Base-by-base conservation (phyloP, 2,888 invertebrate species). In the Horisme vitalbata region DNA sequence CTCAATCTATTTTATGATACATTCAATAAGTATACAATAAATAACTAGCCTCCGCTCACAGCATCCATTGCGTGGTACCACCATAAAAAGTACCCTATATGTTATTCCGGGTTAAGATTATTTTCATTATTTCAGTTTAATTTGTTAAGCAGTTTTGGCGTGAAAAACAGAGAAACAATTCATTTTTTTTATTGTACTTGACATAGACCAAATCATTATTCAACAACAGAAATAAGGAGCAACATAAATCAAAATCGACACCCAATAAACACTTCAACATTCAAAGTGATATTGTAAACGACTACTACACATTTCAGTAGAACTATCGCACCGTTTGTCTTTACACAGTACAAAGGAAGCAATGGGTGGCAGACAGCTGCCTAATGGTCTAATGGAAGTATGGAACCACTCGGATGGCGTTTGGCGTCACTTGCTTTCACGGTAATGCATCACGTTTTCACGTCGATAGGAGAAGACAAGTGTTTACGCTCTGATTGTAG, bases 261-360 rank as follows among this genome's bases (percentile, higher is more conserved):
- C 23, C 13, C 24, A 24, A 23, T 34, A 31, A 31, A 31, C 15
- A 31, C 15, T 15, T 31, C 11, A 5, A 11, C 26, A 4, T 11
- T 26, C 6, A 11, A 26, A 23, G 11, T 6, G 49, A 62, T 59
- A 55, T 55, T 45, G 47, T 41, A 64, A 68, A 67, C 59, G 61
- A 61, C 24, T 20, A 8, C 60, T 69, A 68, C 72, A 73, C 71
- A 72, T 78, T 77, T 71, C 69, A 61, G 60, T 52, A 53, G 47
- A 57, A 58, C 71, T 71, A 75, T 71, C 68, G 59, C 61, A 59
- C 71, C 76, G 66, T 78, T 79, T 79, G 68, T 76, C 76, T 77
- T 70, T 63, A 55, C 52, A 56, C 59, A 57, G 65, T 57, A 78
- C 77, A 81, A 80, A 79, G 70, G 70, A 69, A 74, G 71, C 65